These are phyloP conservation scores for Protonibea diacanthus DNA, from an alignment of 2,797 vertebrate genomes.

Conservation along the genomic window DNA sequence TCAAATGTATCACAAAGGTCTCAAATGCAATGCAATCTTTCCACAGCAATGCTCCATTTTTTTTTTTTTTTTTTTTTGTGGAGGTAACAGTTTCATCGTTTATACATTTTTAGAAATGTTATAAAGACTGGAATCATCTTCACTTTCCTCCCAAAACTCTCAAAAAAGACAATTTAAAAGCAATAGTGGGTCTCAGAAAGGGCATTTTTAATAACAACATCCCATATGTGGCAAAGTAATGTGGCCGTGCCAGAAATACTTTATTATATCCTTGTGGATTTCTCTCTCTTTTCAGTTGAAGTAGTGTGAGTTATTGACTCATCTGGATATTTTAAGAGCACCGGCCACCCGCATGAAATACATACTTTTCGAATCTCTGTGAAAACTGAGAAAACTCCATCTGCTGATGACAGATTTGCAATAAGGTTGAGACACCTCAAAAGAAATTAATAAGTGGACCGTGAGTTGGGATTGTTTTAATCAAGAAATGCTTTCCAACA, in stretches of 20 bases:
- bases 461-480: background rate
- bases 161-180: slow-evolving; percentile 11
- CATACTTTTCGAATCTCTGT: background rate
- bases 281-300: slow-evolving; percentile 46
- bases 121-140: background rate
- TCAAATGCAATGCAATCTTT: background rate
- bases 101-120: background rate
- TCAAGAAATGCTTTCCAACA: background rate
- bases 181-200: background rate
- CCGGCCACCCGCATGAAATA: background rate
- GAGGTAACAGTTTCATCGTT: slow-evolving; percentile 10
- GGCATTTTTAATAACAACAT: slow-evolving; percentile 34
- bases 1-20: slow-evolving; percentile 25
- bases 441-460: background rate
- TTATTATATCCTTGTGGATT: slow-evolving; percentile 54
- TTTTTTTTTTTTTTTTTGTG: background rate
- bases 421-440: background rate
- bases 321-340: slow-evolving; percentile 60
- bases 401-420: background rate
- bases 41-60: background rate
- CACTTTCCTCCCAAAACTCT: background rate
- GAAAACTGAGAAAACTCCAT: background rate
- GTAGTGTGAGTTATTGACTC: slow-evolving; percentile 61
- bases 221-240: slow-evolving; percentile 7
- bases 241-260: slow-evolving; percentile 26